Base-by-base conservation (phyloP, 2,888 invertebrate species). In the Campoplex nolae region DNA sequence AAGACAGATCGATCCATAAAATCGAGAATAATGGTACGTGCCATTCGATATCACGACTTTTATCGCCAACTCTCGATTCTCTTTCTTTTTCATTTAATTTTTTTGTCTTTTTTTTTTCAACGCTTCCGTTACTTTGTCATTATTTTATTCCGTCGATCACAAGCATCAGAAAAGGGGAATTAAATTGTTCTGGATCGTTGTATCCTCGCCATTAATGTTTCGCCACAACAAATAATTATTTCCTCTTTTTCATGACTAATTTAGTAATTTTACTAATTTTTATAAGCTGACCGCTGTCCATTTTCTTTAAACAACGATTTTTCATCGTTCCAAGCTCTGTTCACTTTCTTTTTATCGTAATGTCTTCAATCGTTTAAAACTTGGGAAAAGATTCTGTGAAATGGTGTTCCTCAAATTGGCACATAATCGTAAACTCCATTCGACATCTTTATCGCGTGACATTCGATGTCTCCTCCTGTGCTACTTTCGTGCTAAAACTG, bases 1-100 rank as follows among this genome's bases (percentile, higher is more conserved):
- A 82, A 87, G 84, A 84, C 82, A 58, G 82, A 87, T 87, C 87
- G 84, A 84, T 82, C 87, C 82, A 84, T 82, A 84, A 84, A 87
- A 87, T 87, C 78, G 75, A 84, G 84, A 87, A 84, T 84, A 87
- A 84, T 87, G 79, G 87, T 56, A 28, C 73, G 76, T 38, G 51
- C 74, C 68, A 71, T 84, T 84, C 75, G 77, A 80, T 74, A 81
- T 80, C 73, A 62, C 75, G 78, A 82, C 84, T 79, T 84, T 87
- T 79, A 87, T 87, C 74, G 82, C 23, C 38, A 67, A 56, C 38
- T 58, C 67, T 82, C 45, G 35, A 67, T 79, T 75, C 67, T n/a
- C 28, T 62, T 76, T 56, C 7, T n/a, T 56, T 18, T 45, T 45
- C 73, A 62, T 83, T 42, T 23, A 3, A 4, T 16, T 1, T 3